Evolutionary conservation across 2,797 vertebrate genomes (phyloP).

Genomic region (Lerista edwardsae): DNA sequence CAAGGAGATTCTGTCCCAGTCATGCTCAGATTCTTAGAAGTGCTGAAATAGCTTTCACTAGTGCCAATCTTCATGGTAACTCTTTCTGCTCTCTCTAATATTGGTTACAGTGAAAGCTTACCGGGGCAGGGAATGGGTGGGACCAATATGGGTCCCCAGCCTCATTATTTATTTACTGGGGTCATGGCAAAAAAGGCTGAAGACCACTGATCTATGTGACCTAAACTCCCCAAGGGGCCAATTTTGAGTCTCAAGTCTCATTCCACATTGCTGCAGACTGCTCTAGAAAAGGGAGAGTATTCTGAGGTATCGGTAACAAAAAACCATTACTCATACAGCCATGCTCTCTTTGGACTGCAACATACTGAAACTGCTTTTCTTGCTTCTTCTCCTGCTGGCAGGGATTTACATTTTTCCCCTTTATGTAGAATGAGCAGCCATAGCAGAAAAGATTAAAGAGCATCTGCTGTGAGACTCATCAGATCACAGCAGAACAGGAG

Average conservation of each 20-base stretch:
- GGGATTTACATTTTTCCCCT: conserved; percentile 40
- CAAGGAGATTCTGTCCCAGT: no score
- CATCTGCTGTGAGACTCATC: neutral
- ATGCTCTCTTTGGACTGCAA: rapidly evolving
- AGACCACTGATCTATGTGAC: no score
- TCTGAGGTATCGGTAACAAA: neutral
- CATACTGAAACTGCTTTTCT: neutral
- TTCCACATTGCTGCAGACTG: neutral
- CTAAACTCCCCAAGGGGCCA: neutral
- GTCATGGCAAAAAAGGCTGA: no score
- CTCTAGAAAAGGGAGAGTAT: neutral
- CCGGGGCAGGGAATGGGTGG: no score
- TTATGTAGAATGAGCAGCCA: conserved; percentile 37
- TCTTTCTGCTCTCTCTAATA: no score
- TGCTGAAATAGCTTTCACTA: no score
- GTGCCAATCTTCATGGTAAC: no score
- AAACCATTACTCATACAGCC: conserved; percentile 5
- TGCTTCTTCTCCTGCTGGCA: conserved; percentile 29
- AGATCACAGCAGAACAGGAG: neutral
- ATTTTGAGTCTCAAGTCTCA: neutral
- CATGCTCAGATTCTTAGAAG: no score
- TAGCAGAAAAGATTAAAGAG: conserved; percentile 51
- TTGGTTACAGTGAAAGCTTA: no score
- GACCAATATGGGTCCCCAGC: no score
- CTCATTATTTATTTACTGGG: no score